Conservation (phyloP, 2,888 invertebrate genomes). For the Conistra vaccinii region DNA sequence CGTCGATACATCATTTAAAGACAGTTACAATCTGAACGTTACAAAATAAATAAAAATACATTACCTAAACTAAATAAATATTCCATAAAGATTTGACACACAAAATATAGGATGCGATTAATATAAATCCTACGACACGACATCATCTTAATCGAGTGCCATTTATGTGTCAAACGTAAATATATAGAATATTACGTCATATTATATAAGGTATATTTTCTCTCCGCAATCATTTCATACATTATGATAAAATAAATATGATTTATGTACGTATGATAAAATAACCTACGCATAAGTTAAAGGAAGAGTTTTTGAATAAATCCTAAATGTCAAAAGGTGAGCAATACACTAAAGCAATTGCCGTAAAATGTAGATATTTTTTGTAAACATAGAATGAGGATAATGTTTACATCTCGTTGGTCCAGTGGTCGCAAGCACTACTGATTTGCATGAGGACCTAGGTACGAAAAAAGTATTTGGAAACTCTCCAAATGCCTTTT, state of each 20-base stretch:
- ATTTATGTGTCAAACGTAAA: constrained; percentile 38
- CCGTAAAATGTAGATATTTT: not conserved
- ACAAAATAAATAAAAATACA: constrained; percentile 38
- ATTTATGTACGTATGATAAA: constrained; percentile 36
- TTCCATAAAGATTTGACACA: constrained; percentile 43
- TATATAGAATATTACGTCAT: constrained; percentile 17
- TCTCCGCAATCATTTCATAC: constrained; percentile 23
- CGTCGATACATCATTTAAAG: constrained; percentile 15
- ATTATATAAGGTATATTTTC: not conserved
- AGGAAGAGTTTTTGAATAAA: constrained; percentile 7
- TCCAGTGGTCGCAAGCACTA: no score
- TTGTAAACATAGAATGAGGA: not conserved
- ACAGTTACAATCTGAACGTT: constrained; percentile 11
- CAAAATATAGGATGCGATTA: constrained; percentile 45
- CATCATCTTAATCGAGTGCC: constrained; percentile 47
- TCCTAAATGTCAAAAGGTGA: constrained; percentile 20
- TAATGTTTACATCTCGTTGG: not conserved
- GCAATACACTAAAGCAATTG: constrained; percentile 20
- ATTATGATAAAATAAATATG: constrained; percentile 39
- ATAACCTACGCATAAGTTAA: not conserved
- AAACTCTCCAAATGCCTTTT: no score
- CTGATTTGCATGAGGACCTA: no score
- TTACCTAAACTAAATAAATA: constrained; percentile 31
- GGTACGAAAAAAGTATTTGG: no score
- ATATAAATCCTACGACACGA: constrained; percentile 45